Conservation (phyloP, 2,797 vertebrate genomes). For the Etheostoma nigrum region DNA sequence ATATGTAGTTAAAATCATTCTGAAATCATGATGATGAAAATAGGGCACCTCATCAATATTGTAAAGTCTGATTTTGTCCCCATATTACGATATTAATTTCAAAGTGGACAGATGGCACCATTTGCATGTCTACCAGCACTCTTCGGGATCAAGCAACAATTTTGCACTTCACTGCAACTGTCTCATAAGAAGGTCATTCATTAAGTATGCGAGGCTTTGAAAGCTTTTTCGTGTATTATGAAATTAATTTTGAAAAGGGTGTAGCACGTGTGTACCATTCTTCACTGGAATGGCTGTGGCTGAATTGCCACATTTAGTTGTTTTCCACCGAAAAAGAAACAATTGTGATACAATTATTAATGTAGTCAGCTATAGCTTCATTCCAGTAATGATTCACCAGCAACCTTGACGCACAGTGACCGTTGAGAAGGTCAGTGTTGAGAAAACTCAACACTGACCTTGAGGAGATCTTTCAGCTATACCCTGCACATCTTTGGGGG, state of each 20-base stretch:
- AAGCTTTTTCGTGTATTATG: slow-evolving; percentile 83
- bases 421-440: slow-evolving; percentile 9
- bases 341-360: slow-evolving; percentile 16
- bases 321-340: slow-evolving; percentile 28
- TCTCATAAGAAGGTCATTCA: slow-evolving; percentile 81
- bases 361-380: slow-evolving; percentile 16
- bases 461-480: slow-evolving; percentile 58
- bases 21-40: slow-evolving; percentile 44
- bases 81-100: slow-evolving; percentile 74
- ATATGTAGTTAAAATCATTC: background rate
- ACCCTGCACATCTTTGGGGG: slow-evolving; percentile 63
- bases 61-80: slow-evolving; percentile 62
- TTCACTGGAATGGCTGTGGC: slow-evolving; percentile 26
- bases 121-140: slow-evolving; percentile 75
- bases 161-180: slow-evolving; percentile 82
- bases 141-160: slow-evolving; percentile 79
- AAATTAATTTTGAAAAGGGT: slow-evolving; percentile 72
- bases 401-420: background rate
- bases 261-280: slow-evolving; percentile 41
- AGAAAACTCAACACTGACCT: slow-evolving; percentile 61
- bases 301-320: slow-evolving; percentile 41
- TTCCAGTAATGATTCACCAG: slow-evolving; percentile 9
- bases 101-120: slow-evolving; percentile 78
- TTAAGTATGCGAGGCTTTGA: slow-evolving; percentile 78
- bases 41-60: slow-evolving; percentile 69